Conservation (phyloP, 2,888 invertebrate species). For the Cataglyphis cursor region DNA sequence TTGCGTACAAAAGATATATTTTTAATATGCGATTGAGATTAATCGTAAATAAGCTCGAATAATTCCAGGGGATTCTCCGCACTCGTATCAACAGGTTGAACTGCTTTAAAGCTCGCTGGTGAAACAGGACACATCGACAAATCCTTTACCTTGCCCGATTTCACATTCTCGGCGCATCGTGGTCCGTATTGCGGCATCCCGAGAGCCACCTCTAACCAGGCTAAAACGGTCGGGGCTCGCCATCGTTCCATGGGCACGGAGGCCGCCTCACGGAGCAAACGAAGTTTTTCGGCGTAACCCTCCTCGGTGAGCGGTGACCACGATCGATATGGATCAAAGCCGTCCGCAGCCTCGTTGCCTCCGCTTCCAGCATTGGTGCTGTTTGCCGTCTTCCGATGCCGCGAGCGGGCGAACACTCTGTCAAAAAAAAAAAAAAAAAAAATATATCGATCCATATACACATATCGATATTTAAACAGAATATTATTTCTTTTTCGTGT, state of each 20-base stretch:
- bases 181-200: constrained; percentile 98
- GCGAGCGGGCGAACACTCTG: constrained; percentile 94
- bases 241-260: constrained; percentile 95
- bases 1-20: background rate
- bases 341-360: constrained; percentile 88
- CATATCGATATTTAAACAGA: background rate
- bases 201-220: constrained; percentile 97
- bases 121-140: background rate
- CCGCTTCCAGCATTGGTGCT: constrained; percentile 88
- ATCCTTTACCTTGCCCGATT: constrained; percentile 94
- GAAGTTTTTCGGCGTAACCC: constrained; percentile 93
- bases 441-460: constrained; percentile 20
- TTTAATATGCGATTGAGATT: background rate
- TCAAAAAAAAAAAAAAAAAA: constrained; percentile 11
- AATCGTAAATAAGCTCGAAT: background rate
- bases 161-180: constrained; percentile 96
- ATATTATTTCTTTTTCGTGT: background rate
- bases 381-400: constrained; percentile 93
- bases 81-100: constrained; percentile 11
- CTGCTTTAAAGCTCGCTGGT: background rate
- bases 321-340: constrained; percentile 88
- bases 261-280: constrained; percentile 93
- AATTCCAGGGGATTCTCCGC: background rate
- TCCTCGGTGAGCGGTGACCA: constrained; percentile 91
- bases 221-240: constrained; percentile 97